Evolutionary conservation across 2,797 vertebrate genomes (phyloP).

Genomic region (Pteropus rufus): DNA sequence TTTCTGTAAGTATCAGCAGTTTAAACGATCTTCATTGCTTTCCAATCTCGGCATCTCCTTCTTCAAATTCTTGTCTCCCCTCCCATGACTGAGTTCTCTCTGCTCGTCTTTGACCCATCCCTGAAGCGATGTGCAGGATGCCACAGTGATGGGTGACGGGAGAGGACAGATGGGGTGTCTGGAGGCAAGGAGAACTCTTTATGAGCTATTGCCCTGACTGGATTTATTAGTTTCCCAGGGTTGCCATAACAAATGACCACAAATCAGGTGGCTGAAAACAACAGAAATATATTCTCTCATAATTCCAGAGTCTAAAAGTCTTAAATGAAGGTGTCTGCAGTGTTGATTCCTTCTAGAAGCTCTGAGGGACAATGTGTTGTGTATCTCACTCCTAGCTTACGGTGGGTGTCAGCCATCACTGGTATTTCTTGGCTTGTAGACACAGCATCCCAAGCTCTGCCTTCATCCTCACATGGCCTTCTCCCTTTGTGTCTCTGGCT

Average conservation of each 20-base stretch:
- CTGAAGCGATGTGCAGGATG: too few relatives aligned
- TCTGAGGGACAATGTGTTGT: background rate
- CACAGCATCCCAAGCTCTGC: background rate
- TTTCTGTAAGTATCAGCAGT: background rate
- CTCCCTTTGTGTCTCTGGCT: background rate
- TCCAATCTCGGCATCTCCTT: background rate
- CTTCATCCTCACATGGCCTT: background rate
- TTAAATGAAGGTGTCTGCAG: background rate
- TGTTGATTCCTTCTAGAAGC: background rate
- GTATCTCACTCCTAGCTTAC: background rate
- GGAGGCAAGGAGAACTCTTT: background rate
- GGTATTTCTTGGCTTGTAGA: background rate
- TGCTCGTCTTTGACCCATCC: background rate
- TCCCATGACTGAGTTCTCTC: background rate
- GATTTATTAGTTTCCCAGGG: background rate
- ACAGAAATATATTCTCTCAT: background rate
- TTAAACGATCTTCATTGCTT: background rate
- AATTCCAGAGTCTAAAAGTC: background rate
- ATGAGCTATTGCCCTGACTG: too few relatives aligned
- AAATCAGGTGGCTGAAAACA: too few relatives aligned
- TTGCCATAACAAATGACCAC: background rate
- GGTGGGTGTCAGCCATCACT: background rate
- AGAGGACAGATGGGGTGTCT: too few relatives aligned
- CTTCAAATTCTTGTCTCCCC: background rate
- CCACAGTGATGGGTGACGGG: rapidly evolving